Conservation (phyloP, 2,113 vertebrate species). For the Ciconia maguari region DNA sequence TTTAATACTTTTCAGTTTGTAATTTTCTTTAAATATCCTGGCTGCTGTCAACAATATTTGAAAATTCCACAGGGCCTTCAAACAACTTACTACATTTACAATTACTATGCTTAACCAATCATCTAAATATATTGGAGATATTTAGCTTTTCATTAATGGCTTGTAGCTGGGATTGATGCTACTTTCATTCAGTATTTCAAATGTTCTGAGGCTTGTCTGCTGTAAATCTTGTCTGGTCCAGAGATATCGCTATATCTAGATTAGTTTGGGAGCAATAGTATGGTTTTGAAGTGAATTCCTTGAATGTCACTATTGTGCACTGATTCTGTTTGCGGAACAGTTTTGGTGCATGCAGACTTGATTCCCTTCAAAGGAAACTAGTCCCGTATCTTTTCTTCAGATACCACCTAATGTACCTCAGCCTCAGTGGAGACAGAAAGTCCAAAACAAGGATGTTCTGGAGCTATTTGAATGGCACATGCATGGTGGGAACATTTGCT, state of each 20-base stretch:
- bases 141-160: neutral
- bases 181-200: neutral
- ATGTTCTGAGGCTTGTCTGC: neutral
- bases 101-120: neutral
- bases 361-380: neutral
- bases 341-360: neutral
- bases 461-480: neutral
- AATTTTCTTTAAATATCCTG: neutral
- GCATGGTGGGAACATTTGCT: fast-evolving
- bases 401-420: neutral
- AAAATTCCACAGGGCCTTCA: neutral
- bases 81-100: neutral
- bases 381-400: neutral
- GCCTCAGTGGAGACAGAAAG: neutral
- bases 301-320: neutral
- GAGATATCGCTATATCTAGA: neutral
- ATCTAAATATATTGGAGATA: neutral
- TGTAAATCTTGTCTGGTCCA: neutral
- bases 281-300: neutral
- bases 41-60: neutral
- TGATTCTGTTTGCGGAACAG: neutral
- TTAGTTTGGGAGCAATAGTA: neutral
- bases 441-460: neutral
- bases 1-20: neutral
- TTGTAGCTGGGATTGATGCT: neutral